Evolutionary conservation across 2,797 vertebrate genomes (phyloP).

Genomic region (Tragopan temminckii): DNA sequence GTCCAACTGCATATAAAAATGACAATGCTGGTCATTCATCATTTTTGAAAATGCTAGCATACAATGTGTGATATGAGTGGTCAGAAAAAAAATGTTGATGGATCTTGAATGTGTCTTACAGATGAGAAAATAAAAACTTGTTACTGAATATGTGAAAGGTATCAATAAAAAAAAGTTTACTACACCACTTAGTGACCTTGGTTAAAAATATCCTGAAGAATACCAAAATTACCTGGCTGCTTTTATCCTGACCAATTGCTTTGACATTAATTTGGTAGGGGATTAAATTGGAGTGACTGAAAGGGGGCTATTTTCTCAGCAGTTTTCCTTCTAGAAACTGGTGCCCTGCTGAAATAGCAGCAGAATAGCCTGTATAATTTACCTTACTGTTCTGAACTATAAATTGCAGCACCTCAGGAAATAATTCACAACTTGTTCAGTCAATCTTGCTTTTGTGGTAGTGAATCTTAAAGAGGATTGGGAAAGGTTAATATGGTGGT

Average conservation of each 20-base stretch:
- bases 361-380: background rate
- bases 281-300: background rate
- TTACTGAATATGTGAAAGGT: background rate
- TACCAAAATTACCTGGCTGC: background rate
- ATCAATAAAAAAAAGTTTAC: background rate
- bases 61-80: background rate
- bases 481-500: background rate
- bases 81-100: background rate
- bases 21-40: background rate
- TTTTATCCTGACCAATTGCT: background rate
- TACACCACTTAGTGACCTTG: background rate
- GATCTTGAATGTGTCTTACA: background rate
- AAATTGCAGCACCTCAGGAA: background rate
- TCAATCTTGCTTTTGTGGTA: background rate
- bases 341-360: background rate
- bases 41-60: background rate
- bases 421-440: background rate
- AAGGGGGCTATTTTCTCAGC: background rate
- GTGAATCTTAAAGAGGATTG: background rate
- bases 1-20: background rate
- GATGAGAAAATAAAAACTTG: background rate
- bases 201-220: background rate
- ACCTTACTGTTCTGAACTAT: background rate
- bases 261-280: background rate
- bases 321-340: background rate